phyloP scores from a whole-genome alignment of 92 coral and sea anemone species.

The Porites rus region DNA sequence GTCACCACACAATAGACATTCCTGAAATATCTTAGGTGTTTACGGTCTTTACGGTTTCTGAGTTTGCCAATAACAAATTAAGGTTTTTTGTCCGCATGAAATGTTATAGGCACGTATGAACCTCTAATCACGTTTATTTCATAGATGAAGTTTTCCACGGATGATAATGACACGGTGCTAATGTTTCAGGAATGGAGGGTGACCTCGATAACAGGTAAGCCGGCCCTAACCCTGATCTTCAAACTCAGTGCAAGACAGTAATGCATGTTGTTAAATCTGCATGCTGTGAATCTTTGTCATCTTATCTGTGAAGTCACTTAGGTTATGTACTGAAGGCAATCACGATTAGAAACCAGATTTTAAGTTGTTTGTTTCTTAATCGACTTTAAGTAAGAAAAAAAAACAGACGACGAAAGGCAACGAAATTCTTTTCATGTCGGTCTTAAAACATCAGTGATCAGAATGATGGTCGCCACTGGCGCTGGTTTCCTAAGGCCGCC shows the following conservation, averaged over 20 bases:
- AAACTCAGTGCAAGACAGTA: neutral
- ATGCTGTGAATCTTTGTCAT: neutral
- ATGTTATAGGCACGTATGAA: neutral
- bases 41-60: too few species aligned
- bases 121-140: neutral
- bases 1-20: too few species aligned
- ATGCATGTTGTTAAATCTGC: neutral
- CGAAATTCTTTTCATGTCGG: too few species aligned
- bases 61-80: too few species aligned
- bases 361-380: too few species aligned
- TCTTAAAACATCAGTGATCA: too few species aligned
- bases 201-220: slow-evolving; percentile 7
- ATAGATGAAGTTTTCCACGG: slow-evolving; percentile 10
- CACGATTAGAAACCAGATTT: neutral
- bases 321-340: neutral
- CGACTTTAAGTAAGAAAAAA: too few species aligned
- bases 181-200: slow-evolving; percentile 34
- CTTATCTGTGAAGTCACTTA: neutral
- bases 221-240: neutral
- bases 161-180: neutral
- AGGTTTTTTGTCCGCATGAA: neutral
- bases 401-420: neutral
- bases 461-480: too few species aligned
- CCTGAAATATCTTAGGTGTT: too few species aligned
- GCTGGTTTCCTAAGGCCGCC: too few species aligned